Evolutionary conservation across 2,888 invertebrate species (phyloP), one percentile per base, ranked within the genome.

Genomic region (Xanthia icteritia): DNA sequence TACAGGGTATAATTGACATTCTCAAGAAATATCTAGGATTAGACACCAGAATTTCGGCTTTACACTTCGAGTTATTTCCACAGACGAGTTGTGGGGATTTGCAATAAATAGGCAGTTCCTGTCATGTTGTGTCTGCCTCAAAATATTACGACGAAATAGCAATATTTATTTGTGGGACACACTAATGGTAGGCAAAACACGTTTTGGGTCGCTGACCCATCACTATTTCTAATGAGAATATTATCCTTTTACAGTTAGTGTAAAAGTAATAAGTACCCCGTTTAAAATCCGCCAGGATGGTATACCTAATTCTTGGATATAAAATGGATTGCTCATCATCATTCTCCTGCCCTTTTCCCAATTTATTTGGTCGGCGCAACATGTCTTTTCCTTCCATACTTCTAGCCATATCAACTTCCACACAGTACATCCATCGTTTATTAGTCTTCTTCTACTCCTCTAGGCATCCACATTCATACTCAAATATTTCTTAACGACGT

Each of bases 1-100:
- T 76, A 86, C 48, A 36, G 20, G 39, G 65, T 68, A 76, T 86
- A 82, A 87, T 88, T 88, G 85, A 84, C 84, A 84, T 83, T 81
- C 81, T 81, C 85, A 87, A 83, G 83, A 83, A 69, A 73, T 79
- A 39, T 76, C 77, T 77, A 63, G 56, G 74, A 74, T 76, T 76
- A 73, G n/a, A 61, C 48, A n/a, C 23, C 36, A 64, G 71, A 61
- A 39, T 65, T 48, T 65, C 42, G 56, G 36, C 27, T 66, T 64
- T 58, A 36, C 20, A 36, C 9, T 54, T 58, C 17, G 39, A 23
- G 61, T 36, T 79, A 61, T 65, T 79, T 58, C 17, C 48, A 39
- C 11, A 39, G 27, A 13, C 2, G n/a, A 31, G 17, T 45, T 60
- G 58, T 31, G 17, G 13, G 63, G 69, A 82, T 77, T 82, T 77